Evolutionary conservation across 1,140 invertebrate species (phyloP).

Genomic region (Drosophila truncata): DNA sequence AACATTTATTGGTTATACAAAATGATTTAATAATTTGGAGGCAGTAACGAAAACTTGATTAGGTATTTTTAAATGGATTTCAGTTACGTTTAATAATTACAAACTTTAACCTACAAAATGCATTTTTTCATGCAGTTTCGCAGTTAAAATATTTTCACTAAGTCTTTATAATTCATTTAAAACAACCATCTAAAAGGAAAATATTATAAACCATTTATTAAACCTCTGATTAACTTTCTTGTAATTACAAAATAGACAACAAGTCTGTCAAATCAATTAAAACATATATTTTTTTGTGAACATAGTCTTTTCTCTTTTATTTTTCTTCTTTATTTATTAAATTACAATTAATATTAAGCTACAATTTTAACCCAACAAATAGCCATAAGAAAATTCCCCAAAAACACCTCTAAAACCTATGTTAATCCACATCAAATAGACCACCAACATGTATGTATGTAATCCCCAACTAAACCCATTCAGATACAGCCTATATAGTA

Average conservation of each 20-base stretch:
- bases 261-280: rapidly evolving
- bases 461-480: slow-evolving; percentile 17
- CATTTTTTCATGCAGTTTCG: too few relatives aligned
- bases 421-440: background rate
- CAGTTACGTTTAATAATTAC: too few relatives aligned
- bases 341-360: too few relatives aligned
- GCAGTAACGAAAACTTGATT: too few relatives aligned
- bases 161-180: too few relatives aligned
- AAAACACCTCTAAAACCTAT: background rate
- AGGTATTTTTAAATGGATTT: too few relatives aligned
- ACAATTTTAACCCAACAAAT: too few relatives aligned
- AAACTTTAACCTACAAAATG: too few relatives aligned
- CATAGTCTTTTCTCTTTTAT: background rate
- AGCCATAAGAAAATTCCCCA: background rate
- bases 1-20: too few relatives aligned
- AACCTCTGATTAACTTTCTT: background rate
- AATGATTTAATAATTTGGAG: too few relatives aligned
- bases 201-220: background rate
- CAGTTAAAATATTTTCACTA: too few relatives aligned
- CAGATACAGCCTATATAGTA: slow-evolving; percentile 10
- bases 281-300: background rate
- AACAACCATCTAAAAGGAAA: background rate
- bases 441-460: slow-evolving; percentile 4
- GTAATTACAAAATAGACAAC: background rate
- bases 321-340: background rate